These are phyloP conservation scores for Ectropis grisescens DNA, from an alignment of 1,140 invertebrate genomes.

Conservation along the genomic window DNA sequence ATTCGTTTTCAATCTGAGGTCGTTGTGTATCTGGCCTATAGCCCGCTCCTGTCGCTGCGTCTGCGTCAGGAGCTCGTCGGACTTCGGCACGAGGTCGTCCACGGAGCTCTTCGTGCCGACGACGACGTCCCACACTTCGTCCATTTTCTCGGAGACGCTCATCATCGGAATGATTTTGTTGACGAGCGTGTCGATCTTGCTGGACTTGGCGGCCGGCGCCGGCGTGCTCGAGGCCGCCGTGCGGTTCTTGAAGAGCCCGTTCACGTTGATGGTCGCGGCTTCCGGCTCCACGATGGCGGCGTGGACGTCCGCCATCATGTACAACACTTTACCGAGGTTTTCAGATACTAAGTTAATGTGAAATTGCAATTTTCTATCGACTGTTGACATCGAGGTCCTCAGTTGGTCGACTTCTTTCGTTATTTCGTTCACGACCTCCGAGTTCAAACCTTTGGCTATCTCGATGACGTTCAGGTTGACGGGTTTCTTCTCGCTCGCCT, in stretches of 20 bases:
- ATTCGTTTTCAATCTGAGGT: constrained; percentile 84
- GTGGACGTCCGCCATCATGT: constrained; percentile 84
- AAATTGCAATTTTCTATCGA: constrained; percentile 87
- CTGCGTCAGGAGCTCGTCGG: constrained; percentile 86
- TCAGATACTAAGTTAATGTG: constrained; percentile 87
- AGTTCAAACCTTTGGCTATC: constrained; percentile 82
- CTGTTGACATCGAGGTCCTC: constrained; percentile 79
- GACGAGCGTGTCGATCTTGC: constrained; percentile 83
- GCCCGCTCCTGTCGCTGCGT: constrained; percentile 89
- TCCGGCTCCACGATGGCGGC: constrained; percentile 81
- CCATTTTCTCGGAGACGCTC: constrained; percentile 90
- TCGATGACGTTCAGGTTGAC: constrained; percentile 84
- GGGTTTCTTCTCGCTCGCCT: constrained; percentile 87
- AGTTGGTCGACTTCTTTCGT: constrained; percentile 82
- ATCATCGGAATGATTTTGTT: constrained; percentile 86
- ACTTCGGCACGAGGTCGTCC: constrained; percentile 86
- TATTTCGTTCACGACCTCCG: constrained; percentile 82
- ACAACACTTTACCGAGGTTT: constrained; percentile 81
- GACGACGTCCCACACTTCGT: constrained; percentile 90
- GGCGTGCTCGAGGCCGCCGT: constrained; percentile 68
- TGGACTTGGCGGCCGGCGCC: constrained; percentile 71
- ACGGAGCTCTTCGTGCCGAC: constrained; percentile 89
- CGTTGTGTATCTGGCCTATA: constrained; percentile 88
- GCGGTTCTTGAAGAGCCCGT: constrained; percentile 58
- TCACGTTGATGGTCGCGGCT: constrained; percentile 59